Evolutionary conservation across 1,140 invertebrate genomes (phyloP).

Genomic region (Drosophila ambigua): DNA sequence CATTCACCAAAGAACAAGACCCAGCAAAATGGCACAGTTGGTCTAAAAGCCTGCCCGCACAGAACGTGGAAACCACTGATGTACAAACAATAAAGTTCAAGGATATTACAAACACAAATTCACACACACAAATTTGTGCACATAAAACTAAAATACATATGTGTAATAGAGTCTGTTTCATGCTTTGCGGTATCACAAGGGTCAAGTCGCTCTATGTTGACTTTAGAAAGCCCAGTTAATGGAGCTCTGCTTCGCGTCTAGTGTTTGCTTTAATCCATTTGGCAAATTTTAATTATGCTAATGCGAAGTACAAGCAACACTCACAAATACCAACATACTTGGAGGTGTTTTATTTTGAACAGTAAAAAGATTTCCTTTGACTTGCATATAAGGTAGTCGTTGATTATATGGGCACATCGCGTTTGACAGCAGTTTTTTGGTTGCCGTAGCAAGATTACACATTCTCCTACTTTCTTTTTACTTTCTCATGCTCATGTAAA

Average conservation of each 20-base stretch:
- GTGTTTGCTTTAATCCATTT: slow-evolving; percentile 57
- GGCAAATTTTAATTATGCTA: slow-evolving; percentile 81
- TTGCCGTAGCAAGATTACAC: neutral
- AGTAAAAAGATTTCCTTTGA: slow-evolving; percentile 41
- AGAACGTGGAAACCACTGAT: slow-evolving; percentile 68
- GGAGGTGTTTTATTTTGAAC: slow-evolving; percentile 53
- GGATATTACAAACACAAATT: slow-evolving; percentile 64
- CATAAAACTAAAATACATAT: neutral
- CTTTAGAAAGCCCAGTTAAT: slow-evolving; percentile 64
- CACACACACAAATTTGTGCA: slow-evolving; percentile 12
- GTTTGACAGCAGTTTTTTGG: slow-evolving; percentile 14
- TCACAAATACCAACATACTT: slow-evolving; percentile 20
- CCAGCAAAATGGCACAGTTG: slow-evolving; percentile 48
- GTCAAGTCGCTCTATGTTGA: slow-evolving; percentile 70
- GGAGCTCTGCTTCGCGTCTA: slow-evolving; percentile 10
- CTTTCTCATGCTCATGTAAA: too few relatives aligned
- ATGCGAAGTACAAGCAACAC: slow-evolving; percentile 60
- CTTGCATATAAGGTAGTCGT: slow-evolving; percentile 16
- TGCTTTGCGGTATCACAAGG: slow-evolving; percentile 61
- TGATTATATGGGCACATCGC: neutral
- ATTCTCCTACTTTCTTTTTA: neutral
- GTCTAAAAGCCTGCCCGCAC: slow-evolving; percentile 57
- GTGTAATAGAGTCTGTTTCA: slow-evolving; percentile 67
- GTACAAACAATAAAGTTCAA: slow-evolving; percentile 83
- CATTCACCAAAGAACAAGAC: slow-evolving; percentile 18